These are phyloP conservation scores for Melieria omissa DNA, from an alignment of 2,888 invertebrate species.

Conservation along the genomic window DNA sequence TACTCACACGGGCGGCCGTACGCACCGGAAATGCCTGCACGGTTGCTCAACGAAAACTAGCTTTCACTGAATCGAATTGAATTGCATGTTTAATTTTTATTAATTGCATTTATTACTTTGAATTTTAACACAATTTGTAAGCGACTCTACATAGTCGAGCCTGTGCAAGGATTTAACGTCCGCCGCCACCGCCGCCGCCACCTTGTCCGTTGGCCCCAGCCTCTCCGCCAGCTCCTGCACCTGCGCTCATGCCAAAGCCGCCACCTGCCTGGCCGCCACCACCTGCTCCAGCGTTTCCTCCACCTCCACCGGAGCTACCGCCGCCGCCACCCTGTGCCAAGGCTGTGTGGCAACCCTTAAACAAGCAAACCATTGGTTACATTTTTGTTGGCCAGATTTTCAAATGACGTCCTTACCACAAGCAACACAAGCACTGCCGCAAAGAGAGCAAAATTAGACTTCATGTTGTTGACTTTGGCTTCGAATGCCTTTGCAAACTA, in stretches of 20 bases:
- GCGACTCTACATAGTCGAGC: too few relatives aligned
- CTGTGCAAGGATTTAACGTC: not conserved
- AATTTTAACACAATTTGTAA: too few relatives aligned
- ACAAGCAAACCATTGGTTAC: not conserved
- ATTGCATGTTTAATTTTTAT: too few relatives aligned
- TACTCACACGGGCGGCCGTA: too few relatives aligned
- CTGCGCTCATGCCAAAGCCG: slow-evolving; percentile 13
- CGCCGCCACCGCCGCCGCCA: slow-evolving; percentile 12
- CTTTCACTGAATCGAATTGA: too few relatives aligned
- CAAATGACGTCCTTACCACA: slow-evolving; percentile 1
- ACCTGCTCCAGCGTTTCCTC: slow-evolving; percentile 16
- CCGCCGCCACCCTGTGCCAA: slow-evolving; percentile 25
- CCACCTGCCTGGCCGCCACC: not conserved
- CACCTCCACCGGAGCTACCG: slow-evolving; percentile 17
- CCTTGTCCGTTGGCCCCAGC: slow-evolving; percentile 19
- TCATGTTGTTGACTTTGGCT: not conserved
- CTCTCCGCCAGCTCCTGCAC: slow-evolving; percentile 13
- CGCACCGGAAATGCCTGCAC: too few relatives aligned
- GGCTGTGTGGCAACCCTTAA: not conserved
- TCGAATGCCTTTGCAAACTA: not conserved
- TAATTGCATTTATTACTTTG: too few relatives aligned
- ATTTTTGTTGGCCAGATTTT: not conserved
- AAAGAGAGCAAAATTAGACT: slow-evolving; percentile 5
- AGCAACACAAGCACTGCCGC: not conserved
- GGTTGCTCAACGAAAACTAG: not conserved